These are phyloP conservation scores for Tokudaia tokunoshimensis DNA, from an alignment of 2,797 vertebrate species.

Conservation along the genomic window DNA sequence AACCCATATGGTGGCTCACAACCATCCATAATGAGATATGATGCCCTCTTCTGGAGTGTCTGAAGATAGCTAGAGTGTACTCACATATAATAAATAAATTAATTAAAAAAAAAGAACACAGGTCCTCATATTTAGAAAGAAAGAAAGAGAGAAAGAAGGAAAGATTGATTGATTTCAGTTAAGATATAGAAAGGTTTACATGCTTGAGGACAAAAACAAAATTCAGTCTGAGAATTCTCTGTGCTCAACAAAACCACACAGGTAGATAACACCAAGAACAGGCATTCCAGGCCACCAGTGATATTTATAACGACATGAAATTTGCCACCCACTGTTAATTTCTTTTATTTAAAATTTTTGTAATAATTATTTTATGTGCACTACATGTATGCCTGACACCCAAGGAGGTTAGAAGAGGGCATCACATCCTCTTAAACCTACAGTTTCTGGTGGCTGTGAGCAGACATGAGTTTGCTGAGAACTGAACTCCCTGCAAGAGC, in stretches of 20 bases:
- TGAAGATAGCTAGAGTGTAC: too few species aligned
- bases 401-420: not conserved
- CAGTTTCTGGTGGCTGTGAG: not conserved
- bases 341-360: not conserved
- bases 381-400: not conserved
- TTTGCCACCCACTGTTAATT: not conserved
- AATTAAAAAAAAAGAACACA: too few species aligned
- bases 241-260: not conserved
- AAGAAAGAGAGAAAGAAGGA: too few species aligned
- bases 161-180: not conserved
- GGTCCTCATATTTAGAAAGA: too few species aligned
- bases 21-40: too few species aligned
- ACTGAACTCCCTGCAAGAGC: too few species aligned
- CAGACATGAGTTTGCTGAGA: not conserved
- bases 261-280: slow-evolving; percentile 47
- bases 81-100: too few species aligned
- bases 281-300: not conserved
- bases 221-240: not conserved
- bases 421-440: not conserved
- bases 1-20: too few species aligned
- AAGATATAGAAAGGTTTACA: slow-evolving; percentile 32
- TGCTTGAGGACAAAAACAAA: not conserved
- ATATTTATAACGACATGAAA: slow-evolving; percentile 18
- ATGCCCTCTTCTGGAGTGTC: too few species aligned
- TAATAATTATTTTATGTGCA: not conserved